These are phyloP conservation scores for Phasia obesa DNA, from an alignment of 2,888 invertebrate species.

Conservation along the genomic window DNA sequence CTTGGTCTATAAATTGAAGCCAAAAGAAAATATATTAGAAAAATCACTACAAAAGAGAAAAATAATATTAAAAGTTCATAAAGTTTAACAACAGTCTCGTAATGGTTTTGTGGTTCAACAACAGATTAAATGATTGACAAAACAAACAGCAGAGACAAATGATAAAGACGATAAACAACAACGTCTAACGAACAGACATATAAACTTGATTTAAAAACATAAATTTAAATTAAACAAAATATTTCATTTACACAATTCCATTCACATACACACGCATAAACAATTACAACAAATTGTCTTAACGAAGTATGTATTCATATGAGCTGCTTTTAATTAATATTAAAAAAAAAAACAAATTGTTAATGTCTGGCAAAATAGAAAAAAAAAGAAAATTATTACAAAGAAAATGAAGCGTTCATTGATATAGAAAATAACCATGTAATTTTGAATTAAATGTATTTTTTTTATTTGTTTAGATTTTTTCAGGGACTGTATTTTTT, in stretches of 20 bases:
- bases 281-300: not conserved
- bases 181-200: constrained; percentile 2
- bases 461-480: not conserved
- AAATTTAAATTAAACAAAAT: constrained; percentile 48
- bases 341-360: not conserved
- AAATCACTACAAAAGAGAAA: not conserved
- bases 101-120: constrained; percentile 30
- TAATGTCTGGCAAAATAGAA: not conserved
- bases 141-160: constrained; percentile 7
- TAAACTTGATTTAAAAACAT: constrained; percentile 25
- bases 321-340: not conserved
- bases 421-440: not conserved
- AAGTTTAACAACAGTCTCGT: constrained; percentile 35
- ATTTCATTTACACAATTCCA: constrained; percentile 4
- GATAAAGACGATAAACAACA: constrained; percentile 18
- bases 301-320: not conserved
- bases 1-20: not conserved
- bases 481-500: no score
- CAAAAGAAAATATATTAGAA: not conserved
- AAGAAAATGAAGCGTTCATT: not conserved
- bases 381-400: not conserved
- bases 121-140: constrained; percentile 17
- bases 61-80: constrained; percentile 47
- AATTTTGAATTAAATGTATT: not conserved
- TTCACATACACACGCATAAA: not conserved